Conservation (phyloP, 2,888 invertebrate genomes). For the Spatulosminthurus flaviceps region DNA sequence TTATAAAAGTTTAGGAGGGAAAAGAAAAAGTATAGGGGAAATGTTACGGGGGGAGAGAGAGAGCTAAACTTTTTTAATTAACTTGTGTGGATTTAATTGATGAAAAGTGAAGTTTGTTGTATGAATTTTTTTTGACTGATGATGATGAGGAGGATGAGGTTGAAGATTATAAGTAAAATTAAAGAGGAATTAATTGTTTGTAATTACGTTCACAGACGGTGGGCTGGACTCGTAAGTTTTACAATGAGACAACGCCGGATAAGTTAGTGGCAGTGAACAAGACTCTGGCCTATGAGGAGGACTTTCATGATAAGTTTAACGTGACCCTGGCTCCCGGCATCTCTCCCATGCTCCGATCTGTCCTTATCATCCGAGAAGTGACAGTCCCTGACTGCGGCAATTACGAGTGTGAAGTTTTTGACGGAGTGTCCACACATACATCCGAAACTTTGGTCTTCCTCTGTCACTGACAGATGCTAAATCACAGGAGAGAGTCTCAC, state of each 20-base stretch:
- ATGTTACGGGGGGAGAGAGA: too few species aligned
- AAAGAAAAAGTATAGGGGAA: too few species aligned
- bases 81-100: too few species aligned
- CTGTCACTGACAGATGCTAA: conserved; percentile 57
- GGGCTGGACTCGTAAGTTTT: conserved; percentile 62
- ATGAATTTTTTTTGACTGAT: too few species aligned
- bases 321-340: conserved; percentile 62
- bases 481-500: too few species aligned
- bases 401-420: conserved; percentile 61
- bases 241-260: conserved; percentile 61
- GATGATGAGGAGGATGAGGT: too few species aligned
- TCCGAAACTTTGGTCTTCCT: conserved; percentile 63
- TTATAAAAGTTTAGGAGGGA: too few species aligned
- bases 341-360: conserved; percentile 61
- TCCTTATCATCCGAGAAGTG: conserved; percentile 59
- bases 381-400: conserved; percentile 59
- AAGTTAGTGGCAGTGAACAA: conserved; percentile 61
- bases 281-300: conserved; percentile 57
- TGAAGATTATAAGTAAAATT: too few species aligned
- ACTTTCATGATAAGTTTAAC: conserved; percentile 63
- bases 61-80: too few species aligned
- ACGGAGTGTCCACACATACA: conserved; percentile 58
- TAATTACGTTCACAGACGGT: conserved; percentile 54
- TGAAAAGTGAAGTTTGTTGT: too few species aligned
- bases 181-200: conserved; percentile 3